phyloP scores from a whole-genome alignment of 2,113 vertebrate genomes.

The Pteropus alecto region DNA sequence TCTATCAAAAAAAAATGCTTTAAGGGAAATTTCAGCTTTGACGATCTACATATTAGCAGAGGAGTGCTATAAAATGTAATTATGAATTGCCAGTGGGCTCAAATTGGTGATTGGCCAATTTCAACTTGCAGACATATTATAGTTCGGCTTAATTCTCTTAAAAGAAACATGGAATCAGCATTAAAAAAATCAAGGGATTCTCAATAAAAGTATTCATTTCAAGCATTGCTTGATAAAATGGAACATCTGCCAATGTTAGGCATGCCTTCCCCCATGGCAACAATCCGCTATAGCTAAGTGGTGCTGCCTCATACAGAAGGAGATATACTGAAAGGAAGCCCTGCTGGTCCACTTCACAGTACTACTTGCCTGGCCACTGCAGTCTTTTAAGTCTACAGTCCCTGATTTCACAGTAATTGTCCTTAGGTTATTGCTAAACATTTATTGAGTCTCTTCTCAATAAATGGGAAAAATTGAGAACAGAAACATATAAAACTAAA shows the following conservation, averaged over 20 bases:
- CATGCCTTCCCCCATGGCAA: neutral
- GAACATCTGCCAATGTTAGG: neutral
- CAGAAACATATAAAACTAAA: neutral
- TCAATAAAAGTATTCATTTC: neutral
- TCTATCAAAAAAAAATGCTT: neutral
- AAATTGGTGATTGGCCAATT: neutral
- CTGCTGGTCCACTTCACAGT: neutral
- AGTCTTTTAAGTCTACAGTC: neutral
- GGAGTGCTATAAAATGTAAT: neutral
- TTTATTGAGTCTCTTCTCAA: neutral
- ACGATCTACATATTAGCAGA: neutral
- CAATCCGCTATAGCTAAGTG: neutral
- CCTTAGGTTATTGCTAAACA: neutral
- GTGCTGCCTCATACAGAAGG: fast-evolving
- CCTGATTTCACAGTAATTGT: neutral
- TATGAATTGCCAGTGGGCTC: neutral
- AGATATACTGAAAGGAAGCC: too few relatives aligned
- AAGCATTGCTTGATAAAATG: neutral
- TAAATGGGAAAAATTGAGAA: neutral
- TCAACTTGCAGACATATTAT: neutral
- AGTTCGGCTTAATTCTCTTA: neutral
- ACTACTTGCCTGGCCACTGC: neutral
- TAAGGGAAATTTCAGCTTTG: neutral
- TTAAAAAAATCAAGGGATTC: neutral
- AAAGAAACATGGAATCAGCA: neutral